Conservation (phyloP, 2,113 vertebrate species). For the Neofelis nebulosa region DNA sequence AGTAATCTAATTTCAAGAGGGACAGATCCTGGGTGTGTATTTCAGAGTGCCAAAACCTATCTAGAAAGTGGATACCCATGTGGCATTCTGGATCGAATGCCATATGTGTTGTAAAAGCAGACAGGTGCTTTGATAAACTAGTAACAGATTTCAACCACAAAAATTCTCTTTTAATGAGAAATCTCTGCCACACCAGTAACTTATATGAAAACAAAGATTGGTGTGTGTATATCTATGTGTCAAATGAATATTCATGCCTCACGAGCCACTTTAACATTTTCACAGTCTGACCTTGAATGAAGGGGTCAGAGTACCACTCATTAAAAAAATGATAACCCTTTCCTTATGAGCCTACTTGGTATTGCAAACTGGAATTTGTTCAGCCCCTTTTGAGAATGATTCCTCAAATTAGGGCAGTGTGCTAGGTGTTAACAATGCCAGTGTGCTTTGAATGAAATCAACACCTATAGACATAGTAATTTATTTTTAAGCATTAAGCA, state of each 20-base stretch:
- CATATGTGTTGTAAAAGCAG: background rate
- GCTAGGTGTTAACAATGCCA: background rate
- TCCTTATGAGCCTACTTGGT: background rate
- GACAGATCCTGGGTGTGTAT: background rate
- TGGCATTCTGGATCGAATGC: slow-evolving; percentile 38
- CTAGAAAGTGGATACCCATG: background rate
- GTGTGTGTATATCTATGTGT: slow-evolving; percentile 20
- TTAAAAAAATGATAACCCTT: slow-evolving; percentile 38
- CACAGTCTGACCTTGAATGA: slow-evolving; percentile 78
- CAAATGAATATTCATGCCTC: slow-evolving; percentile 84
- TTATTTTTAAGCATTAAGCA: slow-evolving; percentile 5
- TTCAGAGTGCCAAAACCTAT: slow-evolving; percentile 22
- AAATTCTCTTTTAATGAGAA: slow-evolving; percentile 64
- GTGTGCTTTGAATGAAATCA: slow-evolving; percentile 33
- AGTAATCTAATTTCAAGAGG: slow-evolving; percentile 13
- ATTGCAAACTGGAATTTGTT: slow-evolving; percentile 38
- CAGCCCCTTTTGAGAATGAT: background rate
- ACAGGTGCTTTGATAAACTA: slow-evolving; percentile 68
- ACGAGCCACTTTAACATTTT: slow-evolving; percentile 83
- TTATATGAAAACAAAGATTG: slow-evolving; percentile 76
- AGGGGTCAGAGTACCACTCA: slow-evolving; percentile 76
- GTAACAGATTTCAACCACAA: slow-evolving; percentile 64
- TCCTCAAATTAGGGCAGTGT: slow-evolving; percentile 1
- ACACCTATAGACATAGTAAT: background rate
- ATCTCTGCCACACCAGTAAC: slow-evolving; percentile 41